These are phyloP conservation scores for Pardosa pseudoannulata DNA, from an alignment of 2,888 invertebrate species.

Conservation along the genomic window DNA sequence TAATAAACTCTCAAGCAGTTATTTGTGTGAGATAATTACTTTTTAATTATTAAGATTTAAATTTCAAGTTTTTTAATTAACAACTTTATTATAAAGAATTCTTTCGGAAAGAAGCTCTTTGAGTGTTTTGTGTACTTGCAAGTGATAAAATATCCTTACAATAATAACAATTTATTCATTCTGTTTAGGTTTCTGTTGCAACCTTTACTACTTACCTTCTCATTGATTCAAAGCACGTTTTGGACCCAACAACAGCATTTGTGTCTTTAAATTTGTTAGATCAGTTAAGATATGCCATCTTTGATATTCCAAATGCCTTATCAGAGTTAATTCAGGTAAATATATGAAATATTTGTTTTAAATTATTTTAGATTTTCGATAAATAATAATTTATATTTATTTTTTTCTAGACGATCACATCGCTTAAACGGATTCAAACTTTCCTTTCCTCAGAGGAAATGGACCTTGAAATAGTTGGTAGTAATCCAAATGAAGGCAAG, in stretches of 20 bases:
- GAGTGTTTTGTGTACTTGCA: too few relatives aligned
- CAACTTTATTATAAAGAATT: too few relatives aligned
- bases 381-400: background rate
- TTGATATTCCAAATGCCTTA: constrained; percentile 48
- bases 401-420: constrained; percentile 1
- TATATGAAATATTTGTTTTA: too few relatives aligned
- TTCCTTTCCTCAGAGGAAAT: constrained; percentile 46
- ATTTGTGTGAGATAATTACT: too few relatives aligned
- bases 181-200: constrained; percentile 41
- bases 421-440: constrained; percentile 30
- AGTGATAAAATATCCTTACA: too few relatives aligned
- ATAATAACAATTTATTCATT: too few relatives aligned
- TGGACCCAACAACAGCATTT: constrained; percentile 48
- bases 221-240: constrained; percentile 18
- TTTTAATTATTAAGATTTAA: too few relatives aligned
- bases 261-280: constrained; percentile 46
- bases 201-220: constrained; percentile 57
- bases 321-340: constrained; percentile 49
- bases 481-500: constrained; percentile 29
- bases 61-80: background rate
- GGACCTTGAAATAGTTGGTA: constrained; percentile 25
- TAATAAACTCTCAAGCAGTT: too few relatives aligned
- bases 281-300: constrained; percentile 44
- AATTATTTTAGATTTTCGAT: too few relatives aligned
- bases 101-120: too few relatives aligned